Base-by-base conservation (phyloP, 2,888 invertebrate species). In the Sturmia bella region DNA sequence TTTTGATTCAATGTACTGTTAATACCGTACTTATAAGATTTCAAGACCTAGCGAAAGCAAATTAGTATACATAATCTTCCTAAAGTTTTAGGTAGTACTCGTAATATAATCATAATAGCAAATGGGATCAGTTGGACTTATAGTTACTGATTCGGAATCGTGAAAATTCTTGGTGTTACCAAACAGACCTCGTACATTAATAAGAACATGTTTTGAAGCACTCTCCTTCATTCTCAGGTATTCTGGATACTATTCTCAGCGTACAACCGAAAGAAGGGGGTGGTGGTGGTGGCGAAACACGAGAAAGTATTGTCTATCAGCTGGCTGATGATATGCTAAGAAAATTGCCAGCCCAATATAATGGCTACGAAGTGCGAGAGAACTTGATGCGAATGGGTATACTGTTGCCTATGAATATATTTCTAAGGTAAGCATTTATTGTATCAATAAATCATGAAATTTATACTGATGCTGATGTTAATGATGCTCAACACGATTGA, bases 191-290 rank as follows among this genome's bases (percentile, higher is more conserved):
- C 4, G 39, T 1, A 3, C 3, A 15, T 43, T 39, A 19, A 17
- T 12, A 15, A 3, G 3, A 24, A 9, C 43, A 21, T 27, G 45
- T 52, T 21, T 50, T 32, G 0, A 13, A 15, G 45, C n/a, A 15
- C 11, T 68, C 3, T 24, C 17, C 13, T 45, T 6, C 66, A 57
- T 61, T 45, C 39, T 24, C 83, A 92, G 92, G 93, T 85, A 98
- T 99, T 88, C 92, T 99, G 87, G 97, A 98, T 88, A 98, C 98
- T 0, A 98, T 99, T 87, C 92, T 99, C 50, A 98, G 94, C 89
- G 98, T 99, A n/a, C 98, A 99, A 88, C 99, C 99, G 0, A 99
- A 99, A 89, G 98, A 99, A 92, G 96, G 98, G 1, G 97, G 96
- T 0, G 94, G 95, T 19, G 95, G 95, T 80, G 97, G 97, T 0